Conservation (phyloP, 2,797 vertebrate genomes). For the Gila robusta region DNA sequence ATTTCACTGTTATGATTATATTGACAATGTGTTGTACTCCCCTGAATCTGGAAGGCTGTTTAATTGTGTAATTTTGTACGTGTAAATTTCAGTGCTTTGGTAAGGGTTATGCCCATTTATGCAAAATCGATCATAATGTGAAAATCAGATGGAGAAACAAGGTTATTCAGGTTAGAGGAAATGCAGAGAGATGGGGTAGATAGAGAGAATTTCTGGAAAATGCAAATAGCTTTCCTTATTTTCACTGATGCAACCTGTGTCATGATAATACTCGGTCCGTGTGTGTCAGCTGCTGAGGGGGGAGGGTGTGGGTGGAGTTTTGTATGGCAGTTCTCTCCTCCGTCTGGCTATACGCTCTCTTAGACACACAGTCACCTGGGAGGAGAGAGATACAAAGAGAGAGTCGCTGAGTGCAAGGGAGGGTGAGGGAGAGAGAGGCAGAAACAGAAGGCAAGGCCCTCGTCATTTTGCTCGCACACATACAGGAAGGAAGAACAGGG, state of each 20-base stretch:
- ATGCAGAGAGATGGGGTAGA: slow-evolving; percentile 9
- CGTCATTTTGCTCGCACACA: slow-evolving; percentile 54
- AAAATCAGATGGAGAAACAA: slow-evolving; percentile 16
- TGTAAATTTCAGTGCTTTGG: slow-evolving; percentile 5
- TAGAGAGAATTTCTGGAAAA: slow-evolving; percentile 25
- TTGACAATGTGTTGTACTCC: background rate
- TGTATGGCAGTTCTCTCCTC: slow-evolving; percentile 56
- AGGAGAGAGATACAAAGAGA: slow-evolving; percentile 52
- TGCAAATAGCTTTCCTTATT: slow-evolving; percentile 29
- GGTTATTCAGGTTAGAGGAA: background rate
- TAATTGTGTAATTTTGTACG: background rate
- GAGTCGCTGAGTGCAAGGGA: slow-evolving; percentile 17
- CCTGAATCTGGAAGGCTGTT: background rate
- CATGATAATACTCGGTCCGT: slow-evolving; percentile 51
- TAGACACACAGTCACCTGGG: slow-evolving; percentile 68
- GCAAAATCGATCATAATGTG: slow-evolving; percentile 31
- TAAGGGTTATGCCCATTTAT: slow-evolving; percentile 29
- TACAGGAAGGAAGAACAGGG: slow-evolving; percentile 47
- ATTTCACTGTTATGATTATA: background rate
- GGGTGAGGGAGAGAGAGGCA: slow-evolving; percentile 48
- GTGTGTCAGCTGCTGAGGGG: slow-evolving; percentile 49
- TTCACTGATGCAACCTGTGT: slow-evolving; percentile 62
- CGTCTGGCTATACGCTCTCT: slow-evolving; percentile 65
- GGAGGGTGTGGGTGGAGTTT: slow-evolving; percentile 64
- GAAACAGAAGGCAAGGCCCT: slow-evolving; percentile 49